Base-by-base conservation (phyloP, 1,140 invertebrate genomes). In the Bombus fervidus region DNA sequence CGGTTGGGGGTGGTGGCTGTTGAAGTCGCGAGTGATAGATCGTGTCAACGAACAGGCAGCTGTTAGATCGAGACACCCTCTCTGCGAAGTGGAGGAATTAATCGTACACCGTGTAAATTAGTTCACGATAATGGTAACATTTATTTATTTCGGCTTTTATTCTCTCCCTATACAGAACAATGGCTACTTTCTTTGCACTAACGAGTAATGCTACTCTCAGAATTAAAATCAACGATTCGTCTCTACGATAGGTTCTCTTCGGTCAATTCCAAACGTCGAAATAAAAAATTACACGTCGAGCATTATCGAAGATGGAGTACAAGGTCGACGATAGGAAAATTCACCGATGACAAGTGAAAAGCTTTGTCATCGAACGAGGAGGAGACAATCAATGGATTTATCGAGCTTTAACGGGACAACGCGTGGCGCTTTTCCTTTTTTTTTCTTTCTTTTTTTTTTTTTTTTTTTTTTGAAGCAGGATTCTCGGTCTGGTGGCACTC, bases 401-500 rank as follows among this genome's bases (percentile, higher is more conserved):
- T 69, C 68, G 78, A 41, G 57, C 78, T 64, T 79, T 62, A 66
- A 80, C 53, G 81, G 80, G 75, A 76, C 81, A 87, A 80, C 74
- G 81, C 76, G 81, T 57, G 83, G 64, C 87, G n/a, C 68, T 81
- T 75, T 53, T 22, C 6, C 0, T 22, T 2, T 22, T 6, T 3
- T 2, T 18, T 15, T 34, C n/a, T n/a, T n/a, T n/a, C n/a, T n/a
- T n/a, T n/a, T n/a, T n/a, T n/a, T n/a, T 39, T 39, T 9, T 34
- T 28, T n/a, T 62, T 62, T 4, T 12, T 3, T 2, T 18, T 8
- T 34, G 2, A 18, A 41, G 47, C 53, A 69, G 18, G 22, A 66
- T 72, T 90, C 86, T 83, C 88, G 78, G 86, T 86, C 83, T 34
- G 62, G 80, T 72, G 83, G 79, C 80, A 84, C 76, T 85, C 75